A percentile compares a stretch with the other conserved stretches of the same genome.
These are phyloP conservation scores for Dissostichus mawsoni DNA, from an alignment of 2,113 vertebrate genomes.

Conservation along the genomic window DNA sequence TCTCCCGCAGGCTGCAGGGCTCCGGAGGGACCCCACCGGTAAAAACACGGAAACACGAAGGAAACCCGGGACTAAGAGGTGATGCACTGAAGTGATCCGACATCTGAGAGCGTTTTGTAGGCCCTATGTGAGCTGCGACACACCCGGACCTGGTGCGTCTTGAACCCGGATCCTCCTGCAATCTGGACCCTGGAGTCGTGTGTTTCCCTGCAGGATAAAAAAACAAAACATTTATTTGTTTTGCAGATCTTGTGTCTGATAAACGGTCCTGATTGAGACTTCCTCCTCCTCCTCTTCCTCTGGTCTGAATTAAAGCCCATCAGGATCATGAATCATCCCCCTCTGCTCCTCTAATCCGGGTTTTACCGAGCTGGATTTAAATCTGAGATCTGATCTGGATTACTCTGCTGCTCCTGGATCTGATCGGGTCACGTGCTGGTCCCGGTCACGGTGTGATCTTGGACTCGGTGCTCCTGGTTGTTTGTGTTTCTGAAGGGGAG, in stretches of 20 bases:
- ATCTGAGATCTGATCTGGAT: conserved; percentile 64
- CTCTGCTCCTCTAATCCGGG: conserved; percentile 66
- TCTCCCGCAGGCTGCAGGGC: conserved; percentile 8
- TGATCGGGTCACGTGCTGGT: conserved; percentile 43
- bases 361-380: conserved; percentile 63
- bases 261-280: conserved; percentile 43
- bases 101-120: conserved; percentile 39
- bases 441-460: conserved; percentile 14
- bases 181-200: conserved; percentile 9
- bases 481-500: neutral
- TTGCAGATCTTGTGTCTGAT: neutral
- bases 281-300: conserved; percentile 20
- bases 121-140: conserved; percentile 68
- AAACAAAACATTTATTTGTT: neutral
- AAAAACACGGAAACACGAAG: conserved; percentile 46
- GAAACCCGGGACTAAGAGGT: conserved; percentile 12
- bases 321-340: conserved; percentile 67
- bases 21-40: conserved; percentile 19
- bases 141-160: conserved; percentile 40
- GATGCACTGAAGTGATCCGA: conserved; percentile 62
- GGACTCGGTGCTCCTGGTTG: conserved; percentile 7
- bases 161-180: conserved; percentile 15
- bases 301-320: conserved; percentile 67
- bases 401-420: conserved; percentile 48
- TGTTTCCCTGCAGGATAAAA: neutral